phyloP scores from a whole-genome alignment of 2,888 invertebrate genomes.

The Timema cristinae region DNA sequence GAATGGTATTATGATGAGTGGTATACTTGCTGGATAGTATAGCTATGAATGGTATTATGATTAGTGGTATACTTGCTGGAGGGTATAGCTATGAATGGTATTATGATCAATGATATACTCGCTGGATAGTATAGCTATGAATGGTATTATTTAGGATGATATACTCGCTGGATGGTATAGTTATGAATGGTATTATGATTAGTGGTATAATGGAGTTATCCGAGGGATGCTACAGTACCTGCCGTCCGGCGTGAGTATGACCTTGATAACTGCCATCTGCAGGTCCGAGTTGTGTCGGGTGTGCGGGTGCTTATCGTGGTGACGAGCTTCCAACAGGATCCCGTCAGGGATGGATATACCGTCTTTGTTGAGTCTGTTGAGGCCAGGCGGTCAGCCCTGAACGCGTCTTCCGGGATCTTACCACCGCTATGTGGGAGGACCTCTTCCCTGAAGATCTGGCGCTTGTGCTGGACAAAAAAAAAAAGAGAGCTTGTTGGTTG shows the following conservation, averaged over 20 bases:
- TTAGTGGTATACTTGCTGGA: no score
- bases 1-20: no score
- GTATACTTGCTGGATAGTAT: no score
- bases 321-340: constrained; percentile 48
- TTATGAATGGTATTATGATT: no score
- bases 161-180: no score
- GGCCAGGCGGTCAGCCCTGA: constrained; percentile 55
- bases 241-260: constrained; percentile 51
- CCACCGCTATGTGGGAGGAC: constrained; percentile 58
- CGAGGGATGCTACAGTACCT: not conserved
- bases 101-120: no score
- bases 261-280: constrained; percentile 29
- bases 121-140: no score
- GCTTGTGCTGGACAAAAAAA: constrained; percentile 48
- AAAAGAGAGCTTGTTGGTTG: no score
- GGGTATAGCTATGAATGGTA: no score
- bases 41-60: no score
- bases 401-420: constrained; percentile 60
- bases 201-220: no score
- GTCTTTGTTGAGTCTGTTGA: constrained; percentile 58
- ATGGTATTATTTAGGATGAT: no score
- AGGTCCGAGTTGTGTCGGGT: constrained; percentile 26
- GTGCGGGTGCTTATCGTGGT: constrained; percentile 40
- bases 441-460: constrained; percentile 61
- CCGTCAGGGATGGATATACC: constrained; percentile 59